Percentiles rank a stretch among this genome's conserved stretches.
Conservation (phyloP, 2,113 vertebrate species). For the Sminthopsis crassicaudata region DNA sequence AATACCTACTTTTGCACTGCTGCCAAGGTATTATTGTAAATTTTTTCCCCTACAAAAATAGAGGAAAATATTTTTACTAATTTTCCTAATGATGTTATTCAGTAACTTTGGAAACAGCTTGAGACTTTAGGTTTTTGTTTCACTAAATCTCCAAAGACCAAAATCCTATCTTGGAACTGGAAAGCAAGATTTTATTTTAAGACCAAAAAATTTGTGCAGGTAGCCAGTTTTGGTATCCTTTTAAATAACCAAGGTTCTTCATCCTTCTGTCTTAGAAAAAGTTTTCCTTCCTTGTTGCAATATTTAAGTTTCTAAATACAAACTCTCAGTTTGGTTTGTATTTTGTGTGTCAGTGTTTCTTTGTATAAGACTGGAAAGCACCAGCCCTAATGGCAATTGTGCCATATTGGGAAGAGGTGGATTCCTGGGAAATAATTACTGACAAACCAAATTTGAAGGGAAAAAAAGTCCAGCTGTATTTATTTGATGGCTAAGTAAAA, state of each 20-base stretch:
- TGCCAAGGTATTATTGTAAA: constrained; percentile 59
- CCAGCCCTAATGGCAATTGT: constrained; percentile 67
- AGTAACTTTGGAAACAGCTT: constrained; percentile 63
- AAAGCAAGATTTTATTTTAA: constrained; percentile 53
- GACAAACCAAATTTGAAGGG: constrained; percentile 54
- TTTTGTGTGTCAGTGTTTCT: constrained; percentile 84
- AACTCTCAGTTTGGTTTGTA: constrained; percentile 79
- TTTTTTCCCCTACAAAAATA: background rate
- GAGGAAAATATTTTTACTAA: constrained; percentile 42
- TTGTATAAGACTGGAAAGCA: constrained; percentile 78
- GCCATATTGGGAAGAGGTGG: constrained; percentile 71
- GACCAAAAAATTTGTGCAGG: constrained; percentile 79
- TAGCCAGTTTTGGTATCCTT: constrained; percentile 76
- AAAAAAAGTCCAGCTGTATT: constrained; percentile 60
- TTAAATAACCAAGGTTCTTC: constrained; percentile 75
- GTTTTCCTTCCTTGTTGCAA: constrained; percentile 70
- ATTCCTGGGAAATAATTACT: constrained; percentile 73
- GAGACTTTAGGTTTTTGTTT: constrained; percentile 47
- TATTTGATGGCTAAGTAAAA: constrained; percentile 68
- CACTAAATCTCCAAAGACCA: constrained; percentile 80
- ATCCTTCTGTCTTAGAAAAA: constrained; percentile 76
- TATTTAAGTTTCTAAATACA: constrained; percentile 82
- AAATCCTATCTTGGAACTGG: constrained; percentile 79
- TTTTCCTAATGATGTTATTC: constrained; percentile 31
- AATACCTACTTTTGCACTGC: constrained; percentile 76